Conservation (phyloP, 2,797 vertebrate genomes). For the Macropodus opercularis region DNA sequence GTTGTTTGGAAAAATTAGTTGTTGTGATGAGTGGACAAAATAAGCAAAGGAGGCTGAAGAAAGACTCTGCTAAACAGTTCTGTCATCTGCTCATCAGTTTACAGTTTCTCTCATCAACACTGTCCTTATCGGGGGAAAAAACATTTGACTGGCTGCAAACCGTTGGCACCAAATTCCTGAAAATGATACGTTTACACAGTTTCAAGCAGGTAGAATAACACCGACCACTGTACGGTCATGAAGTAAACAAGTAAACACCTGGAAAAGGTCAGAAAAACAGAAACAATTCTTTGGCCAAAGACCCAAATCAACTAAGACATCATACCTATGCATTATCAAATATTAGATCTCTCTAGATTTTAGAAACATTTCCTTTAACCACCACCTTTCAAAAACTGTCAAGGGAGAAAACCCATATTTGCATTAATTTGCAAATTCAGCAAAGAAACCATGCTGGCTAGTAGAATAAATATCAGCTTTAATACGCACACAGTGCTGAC, state of each 20-base stretch:
- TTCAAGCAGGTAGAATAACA: background rate
- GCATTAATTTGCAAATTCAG: constrained; percentile 74
- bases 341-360: constrained; percentile 33
- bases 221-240: constrained; percentile 8
- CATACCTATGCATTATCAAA: constrained; percentile 37
- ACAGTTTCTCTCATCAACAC: constrained; percentile 11
- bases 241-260: constrained; percentile 22
- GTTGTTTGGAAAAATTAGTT: constrained; percentile 34
- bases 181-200: background rate
- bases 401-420: constrained; percentile 59
- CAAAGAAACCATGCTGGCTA: constrained; percentile 66
- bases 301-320: constrained; percentile 42
- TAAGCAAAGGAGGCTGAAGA: constrained; percentile 7
- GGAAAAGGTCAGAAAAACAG: background rate
- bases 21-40: constrained; percentile 7
- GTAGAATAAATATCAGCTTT: constrained; percentile 67
- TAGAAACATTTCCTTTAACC: constrained; percentile 43
- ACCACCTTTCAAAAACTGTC: constrained; percentile 59
- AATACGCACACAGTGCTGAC: constrained; percentile 66
- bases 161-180: background rate
- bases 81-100: background rate
- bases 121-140: background rate
- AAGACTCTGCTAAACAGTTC: background rate
- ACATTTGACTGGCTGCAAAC: constrained; percentile 1
- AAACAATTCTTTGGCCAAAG: constrained; percentile 35